Evolutionary conservation across 2,888 invertebrate species (phyloP).

Genomic region (Gortyna flavago): DNA sequence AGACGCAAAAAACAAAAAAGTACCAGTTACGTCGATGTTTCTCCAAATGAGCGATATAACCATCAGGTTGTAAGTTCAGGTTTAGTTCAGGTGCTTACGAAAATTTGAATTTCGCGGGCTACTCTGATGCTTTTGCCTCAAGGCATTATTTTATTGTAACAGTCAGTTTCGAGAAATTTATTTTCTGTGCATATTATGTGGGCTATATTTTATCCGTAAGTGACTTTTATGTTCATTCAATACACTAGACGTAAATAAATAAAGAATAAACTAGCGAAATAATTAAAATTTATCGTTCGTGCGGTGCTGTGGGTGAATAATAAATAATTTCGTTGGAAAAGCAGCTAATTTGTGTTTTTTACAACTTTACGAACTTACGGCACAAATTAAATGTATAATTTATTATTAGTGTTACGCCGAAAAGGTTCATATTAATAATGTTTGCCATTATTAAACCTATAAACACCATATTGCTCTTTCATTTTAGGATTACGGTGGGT

Average conservation of each 20-base stretch:
- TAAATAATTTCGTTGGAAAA: slow-evolving; percentile 28
- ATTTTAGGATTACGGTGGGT: not conserved
- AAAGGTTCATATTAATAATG: not conserved
- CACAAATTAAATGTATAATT: slow-evolving; percentile 15
- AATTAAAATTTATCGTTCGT: slow-evolving; percentile 40
- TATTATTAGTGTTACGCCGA: not conserved
- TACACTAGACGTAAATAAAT: slow-evolving; percentile 51
- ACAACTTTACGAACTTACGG: not conserved
- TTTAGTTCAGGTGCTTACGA: too few species aligned
- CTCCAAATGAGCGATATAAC: too few species aligned
- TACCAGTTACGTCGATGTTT: too few species aligned
- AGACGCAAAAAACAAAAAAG: too few species aligned
- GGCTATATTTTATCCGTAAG: slow-evolving; percentile 51
- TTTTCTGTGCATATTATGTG: slow-evolving; percentile 22
- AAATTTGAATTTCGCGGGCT: not conserved
- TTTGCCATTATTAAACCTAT: not conserved
- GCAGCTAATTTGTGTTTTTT: slow-evolving; percentile 1
- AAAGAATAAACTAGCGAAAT: slow-evolving; percentile 48
- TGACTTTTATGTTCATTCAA: slow-evolving; percentile 60
- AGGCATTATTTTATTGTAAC: slow-evolving; percentile 12
- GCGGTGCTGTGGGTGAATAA: slow-evolving; percentile 1
- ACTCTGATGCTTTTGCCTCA: not conserved
- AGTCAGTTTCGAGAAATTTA: slow-evolving; percentile 16
- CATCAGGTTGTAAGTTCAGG: not conserved
- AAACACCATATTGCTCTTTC: not conserved